A percentile compares a stretch with the other conserved stretches of the same genome.
Evolutionary conservation across 2,888 invertebrate species (phyloP).

Genomic region (Clivina fossor): DNA sequence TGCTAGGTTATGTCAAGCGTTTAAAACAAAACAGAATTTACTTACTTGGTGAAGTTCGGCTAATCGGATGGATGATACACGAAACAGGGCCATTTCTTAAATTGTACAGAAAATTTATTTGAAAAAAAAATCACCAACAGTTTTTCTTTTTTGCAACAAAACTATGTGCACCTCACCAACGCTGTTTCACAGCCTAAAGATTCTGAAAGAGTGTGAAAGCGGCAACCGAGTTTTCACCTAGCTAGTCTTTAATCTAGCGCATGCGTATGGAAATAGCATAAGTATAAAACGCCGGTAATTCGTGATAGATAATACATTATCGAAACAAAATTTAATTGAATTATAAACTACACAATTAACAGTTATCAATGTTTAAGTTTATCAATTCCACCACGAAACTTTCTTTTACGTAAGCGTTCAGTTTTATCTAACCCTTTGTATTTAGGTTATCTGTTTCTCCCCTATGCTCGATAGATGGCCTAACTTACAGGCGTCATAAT

Average conservation of each 20-base stretch:
- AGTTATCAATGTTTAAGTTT: no score
- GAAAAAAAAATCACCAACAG: conserved; percentile 46
- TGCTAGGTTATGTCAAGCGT: no score
- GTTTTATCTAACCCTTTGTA: no score
- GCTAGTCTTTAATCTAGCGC: conserved; percentile 28
- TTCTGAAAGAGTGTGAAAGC: conserved; percentile 25
- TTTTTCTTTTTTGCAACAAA: background rate
- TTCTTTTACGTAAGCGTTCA: conserved; percentile 2
- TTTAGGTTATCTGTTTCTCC: no score
- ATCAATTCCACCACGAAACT: no score
- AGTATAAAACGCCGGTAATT: background rate
- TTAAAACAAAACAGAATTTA: no score
- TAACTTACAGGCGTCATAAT: no score
- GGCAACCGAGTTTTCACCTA: conserved; percentile 24
- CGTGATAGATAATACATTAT: background rate
- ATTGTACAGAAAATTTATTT: background rate
- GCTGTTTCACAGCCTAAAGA: conserved; percentile 29
- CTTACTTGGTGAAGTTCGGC: conserved; percentile 62
- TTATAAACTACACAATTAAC: no score
- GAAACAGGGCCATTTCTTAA: conserved; percentile 67
- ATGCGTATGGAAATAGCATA: conserved; percentile 6
- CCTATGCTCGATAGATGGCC: no score
- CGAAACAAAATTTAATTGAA: background rate
- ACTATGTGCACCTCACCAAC: conserved; percentile 23
- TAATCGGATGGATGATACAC: conserved; percentile 64